Evolutionary conservation across 2,888 invertebrate genomes (phyloP).

Genomic region (Mythimna ferrago): DNA sequence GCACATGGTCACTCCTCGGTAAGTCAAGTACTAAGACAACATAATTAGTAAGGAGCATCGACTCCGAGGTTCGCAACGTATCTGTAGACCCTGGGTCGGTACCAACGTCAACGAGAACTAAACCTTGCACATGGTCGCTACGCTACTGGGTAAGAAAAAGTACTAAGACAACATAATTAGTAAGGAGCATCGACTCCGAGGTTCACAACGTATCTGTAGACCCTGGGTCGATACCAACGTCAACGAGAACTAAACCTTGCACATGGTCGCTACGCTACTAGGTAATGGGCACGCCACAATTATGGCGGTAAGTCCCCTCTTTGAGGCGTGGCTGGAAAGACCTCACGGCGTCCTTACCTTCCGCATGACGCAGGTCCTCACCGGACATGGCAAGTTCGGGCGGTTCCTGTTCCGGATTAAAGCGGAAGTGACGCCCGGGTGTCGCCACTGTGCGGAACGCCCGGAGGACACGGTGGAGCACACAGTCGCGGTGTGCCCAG

Average conservation of each 20-base stretch:
- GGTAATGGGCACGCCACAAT: too few species aligned
- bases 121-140: neutral
- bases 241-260: slow-evolving; percentile 91
- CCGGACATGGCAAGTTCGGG: too few species aligned
- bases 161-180: neutral
- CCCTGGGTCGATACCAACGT: slow-evolving; percentile 97
- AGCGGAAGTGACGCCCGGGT: too few species aligned
- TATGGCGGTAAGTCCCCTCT: too few species aligned
- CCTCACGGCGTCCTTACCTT: too few species aligned
- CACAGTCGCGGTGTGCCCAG: too few species aligned
- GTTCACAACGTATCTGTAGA: slow-evolving; percentile 94
- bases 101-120: slow-evolving; percentile 95
- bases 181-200: slow-evolving; percentile 88
- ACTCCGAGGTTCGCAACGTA: slow-evolving; percentile 92
- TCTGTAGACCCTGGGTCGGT: slow-evolving; percentile 93
- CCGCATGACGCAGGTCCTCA: too few species aligned
- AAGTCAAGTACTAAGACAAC: slow-evolving; percentile 63
- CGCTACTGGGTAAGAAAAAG: neutral
- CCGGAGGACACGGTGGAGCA: too few species aligned
- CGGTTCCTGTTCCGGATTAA: too few species aligned
- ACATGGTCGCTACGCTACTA: neutral
- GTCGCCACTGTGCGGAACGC: too few species aligned
- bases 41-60: slow-evolving; percentile 75
- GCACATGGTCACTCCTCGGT: slow-evolving; percentile 94
- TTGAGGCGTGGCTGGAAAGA: too few species aligned